Evolutionary conservation across 2,797 vertebrate genomes (phyloP).

Genomic region (Sardinella longiceps): DNA sequence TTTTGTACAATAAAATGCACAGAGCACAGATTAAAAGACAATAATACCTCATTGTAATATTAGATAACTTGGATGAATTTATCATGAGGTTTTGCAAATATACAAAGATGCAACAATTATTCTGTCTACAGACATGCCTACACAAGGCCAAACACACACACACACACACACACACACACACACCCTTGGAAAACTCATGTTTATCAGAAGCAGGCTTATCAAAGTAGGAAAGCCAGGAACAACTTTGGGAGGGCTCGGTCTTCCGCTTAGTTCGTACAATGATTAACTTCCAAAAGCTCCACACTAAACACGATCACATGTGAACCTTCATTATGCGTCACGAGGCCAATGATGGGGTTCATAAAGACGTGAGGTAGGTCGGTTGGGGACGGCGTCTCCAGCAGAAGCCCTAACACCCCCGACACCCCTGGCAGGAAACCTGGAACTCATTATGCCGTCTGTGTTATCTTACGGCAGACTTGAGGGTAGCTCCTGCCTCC

Average conservation of each 20-base stretch:
- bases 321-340: background rate
- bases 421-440: constrained; percentile 76
- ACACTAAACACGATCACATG: background rate
- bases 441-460: constrained; percentile 87
- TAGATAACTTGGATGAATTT: background rate
- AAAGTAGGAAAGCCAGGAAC: background rate
- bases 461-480: constrained; percentile 81
- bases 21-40: background rate
- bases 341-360: background rate
- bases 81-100: background rate
- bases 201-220: background rate
- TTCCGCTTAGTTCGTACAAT: background rate
- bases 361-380: background rate
- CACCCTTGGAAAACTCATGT: background rate
- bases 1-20: background rate
- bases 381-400: background rate
- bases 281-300: background rate
- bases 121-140: background rate
- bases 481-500: constrained; percentile 73
- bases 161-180: background rate
- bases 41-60: background rate
- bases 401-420: background rate
- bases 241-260: background rate
- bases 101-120: background rate
- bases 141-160: too few species aligned